These are phyloP conservation scores for Oligia latruncula DNA, from an alignment of 2,888 invertebrate species.

Conservation along the genomic window DNA sequence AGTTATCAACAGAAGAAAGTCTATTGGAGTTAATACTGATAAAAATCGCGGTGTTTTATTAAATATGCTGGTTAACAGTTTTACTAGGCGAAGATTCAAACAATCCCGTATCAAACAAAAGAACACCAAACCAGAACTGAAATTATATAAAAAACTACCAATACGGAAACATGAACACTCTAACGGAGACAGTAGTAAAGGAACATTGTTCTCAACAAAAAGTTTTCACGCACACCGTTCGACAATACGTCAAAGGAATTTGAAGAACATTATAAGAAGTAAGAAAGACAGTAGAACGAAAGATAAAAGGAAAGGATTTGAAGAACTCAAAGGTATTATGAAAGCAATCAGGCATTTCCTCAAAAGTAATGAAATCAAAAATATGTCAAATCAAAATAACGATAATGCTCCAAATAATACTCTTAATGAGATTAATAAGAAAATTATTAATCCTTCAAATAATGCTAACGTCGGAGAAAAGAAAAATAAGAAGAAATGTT, in stretches of 20 bases:
- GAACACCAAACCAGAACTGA: background rate
- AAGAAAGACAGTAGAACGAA: slow-evolving; percentile 21
- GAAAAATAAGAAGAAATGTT: slow-evolving; percentile 36
- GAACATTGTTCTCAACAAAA: slow-evolving; percentile 11
- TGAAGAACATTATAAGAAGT: slow-evolving; percentile 22
- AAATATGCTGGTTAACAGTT: slow-evolving; percentile 35
- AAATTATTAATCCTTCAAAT: slow-evolving; percentile 29
- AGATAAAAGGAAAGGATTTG: slow-evolving; percentile 27
- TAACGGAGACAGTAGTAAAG: background rate
- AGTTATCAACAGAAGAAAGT: slow-evolving; percentile 29
- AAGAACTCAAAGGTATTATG: slow-evolving; percentile 32
- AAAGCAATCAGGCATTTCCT: slow-evolving; percentile 26
- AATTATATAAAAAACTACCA: background rate
- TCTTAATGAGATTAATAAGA: slow-evolving; percentile 18
- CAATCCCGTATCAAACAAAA: slow-evolving; percentile 4
- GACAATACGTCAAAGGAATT: slow-evolving; percentile 29
- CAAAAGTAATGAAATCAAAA: slow-evolving; percentile 12
- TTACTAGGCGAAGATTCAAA: slow-evolving; percentile 34
- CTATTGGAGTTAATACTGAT: slow-evolving; percentile 50
- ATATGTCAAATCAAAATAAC: slow-evolving; percentile 26
- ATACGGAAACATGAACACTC: background rate
- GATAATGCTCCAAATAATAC: slow-evolving; percentile 13
- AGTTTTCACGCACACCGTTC: slow-evolving; percentile 17
- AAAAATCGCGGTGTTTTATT: slow-evolving; percentile 28
- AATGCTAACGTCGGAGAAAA: slow-evolving; percentile 25